A percentile compares a stretch with the other conserved stretches of the same genome.
Evolutionary conservation across 1,140 invertebrate genomes (phyloP).

Genomic region (Platorchestia sp.): DNA sequence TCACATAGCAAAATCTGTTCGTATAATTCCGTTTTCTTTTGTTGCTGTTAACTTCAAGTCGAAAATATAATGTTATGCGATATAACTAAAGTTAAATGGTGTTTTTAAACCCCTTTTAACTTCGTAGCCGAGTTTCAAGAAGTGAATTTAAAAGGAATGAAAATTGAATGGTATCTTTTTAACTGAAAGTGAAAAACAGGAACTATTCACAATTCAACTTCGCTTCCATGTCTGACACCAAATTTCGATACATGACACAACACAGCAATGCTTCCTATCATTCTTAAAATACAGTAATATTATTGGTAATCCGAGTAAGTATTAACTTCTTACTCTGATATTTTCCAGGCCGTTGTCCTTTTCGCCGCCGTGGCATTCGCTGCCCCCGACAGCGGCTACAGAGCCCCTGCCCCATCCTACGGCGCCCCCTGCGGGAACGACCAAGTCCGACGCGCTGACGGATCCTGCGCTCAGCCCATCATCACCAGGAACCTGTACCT

Average conservation of each 20-base stretch:
- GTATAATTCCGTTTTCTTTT: too few species aligned
- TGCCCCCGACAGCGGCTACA: background rate
- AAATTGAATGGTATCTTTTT: background rate
- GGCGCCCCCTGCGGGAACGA: conserved; percentile 50
- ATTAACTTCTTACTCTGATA: background rate
- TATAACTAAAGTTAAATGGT: background rate
- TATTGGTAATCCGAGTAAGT: background rate
- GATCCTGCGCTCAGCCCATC: conserved; percentile 59
- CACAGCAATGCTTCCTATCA: background rate
- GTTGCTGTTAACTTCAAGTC: background rate
- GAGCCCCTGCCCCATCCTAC: background rate
- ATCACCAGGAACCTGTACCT: conserved; percentile 62
- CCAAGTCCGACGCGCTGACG: conserved; percentile 59
- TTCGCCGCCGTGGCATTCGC: background rate
- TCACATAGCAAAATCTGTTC: background rate
- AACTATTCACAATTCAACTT: background rate
- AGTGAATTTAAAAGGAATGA: background rate
- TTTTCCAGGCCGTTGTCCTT: conserved; percentile 13
- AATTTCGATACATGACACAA: too few species aligned
- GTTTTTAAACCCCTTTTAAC: background rate
- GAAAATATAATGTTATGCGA: background rate
- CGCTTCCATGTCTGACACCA: background rate
- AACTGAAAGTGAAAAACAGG: background rate
- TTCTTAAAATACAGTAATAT: background rate
- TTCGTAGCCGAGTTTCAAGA: background rate